These are phyloP conservation scores for Amblyteles armatorius DNA, from an alignment of 2,888 invertebrate genomes.

Conservation along the genomic window DNA sequence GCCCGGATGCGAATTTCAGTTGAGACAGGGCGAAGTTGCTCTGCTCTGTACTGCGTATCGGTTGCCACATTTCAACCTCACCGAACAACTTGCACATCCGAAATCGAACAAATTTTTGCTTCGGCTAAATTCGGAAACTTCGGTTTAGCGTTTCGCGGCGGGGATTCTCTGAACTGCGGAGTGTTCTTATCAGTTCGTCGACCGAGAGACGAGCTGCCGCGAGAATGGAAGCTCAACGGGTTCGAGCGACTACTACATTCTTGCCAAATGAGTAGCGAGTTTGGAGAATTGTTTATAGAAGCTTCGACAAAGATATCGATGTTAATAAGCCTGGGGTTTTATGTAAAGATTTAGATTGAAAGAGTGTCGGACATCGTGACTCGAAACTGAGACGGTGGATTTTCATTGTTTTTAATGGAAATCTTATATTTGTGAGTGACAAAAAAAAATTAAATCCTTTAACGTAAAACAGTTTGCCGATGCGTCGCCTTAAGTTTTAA, in stretches of 20 bases:
- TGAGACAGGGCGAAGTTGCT: conserved; percentile 97
- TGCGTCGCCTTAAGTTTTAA: neutral
- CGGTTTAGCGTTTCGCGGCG: conserved; percentile 89
- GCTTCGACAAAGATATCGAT: conserved; percentile 1
- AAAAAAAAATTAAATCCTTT: neutral
- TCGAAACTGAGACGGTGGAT: neutral
- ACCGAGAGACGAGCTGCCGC: neutral
- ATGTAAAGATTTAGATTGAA: neutral
- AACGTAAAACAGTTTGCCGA: neutral
- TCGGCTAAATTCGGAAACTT: conserved; percentile 97
- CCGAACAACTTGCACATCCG: conserved; percentile 98
- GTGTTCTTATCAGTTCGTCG: neutral
- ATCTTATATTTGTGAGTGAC: no score
- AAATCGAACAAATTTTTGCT: conserved; percentile 98
- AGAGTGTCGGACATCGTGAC: neutral
- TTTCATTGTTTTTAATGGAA: neutral
- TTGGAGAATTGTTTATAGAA: neutral
- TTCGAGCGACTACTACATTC: conserved; percentile 1
- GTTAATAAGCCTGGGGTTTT: neutral
- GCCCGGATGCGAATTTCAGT: conserved; percentile 94
- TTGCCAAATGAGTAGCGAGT: neutral
- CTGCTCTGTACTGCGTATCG: conserved; percentile 94
- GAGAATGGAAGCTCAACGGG: neutral
- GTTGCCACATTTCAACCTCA: conserved; percentile 97
- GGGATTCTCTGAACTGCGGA: neutral